Percentiles rank a stretch among this genome's conserved stretches.
Conservation (phyloP, 35 echinoderm and acorn worm species). For the Lytechinus pictus region DNA sequence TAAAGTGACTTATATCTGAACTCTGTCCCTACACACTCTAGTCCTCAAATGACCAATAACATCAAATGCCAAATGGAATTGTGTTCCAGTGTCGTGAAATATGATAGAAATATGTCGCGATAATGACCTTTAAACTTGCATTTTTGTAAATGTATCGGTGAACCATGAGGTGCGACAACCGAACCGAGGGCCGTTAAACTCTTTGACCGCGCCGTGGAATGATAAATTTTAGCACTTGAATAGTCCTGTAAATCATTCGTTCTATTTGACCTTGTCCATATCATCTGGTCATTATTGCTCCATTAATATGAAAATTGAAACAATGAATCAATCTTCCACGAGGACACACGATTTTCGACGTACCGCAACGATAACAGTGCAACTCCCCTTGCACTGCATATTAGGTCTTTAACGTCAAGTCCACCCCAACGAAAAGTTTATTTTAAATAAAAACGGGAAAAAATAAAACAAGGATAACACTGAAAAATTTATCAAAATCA, state of each 20-base stretch:
- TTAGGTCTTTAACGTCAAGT: too few relatives aligned
- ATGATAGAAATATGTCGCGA: neutral
- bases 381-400: too few relatives aligned
- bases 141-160: neutral
- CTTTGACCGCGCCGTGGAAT: neutral
- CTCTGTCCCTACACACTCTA: neutral
- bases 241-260: neutral
- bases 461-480: too few relatives aligned
- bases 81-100: neutral
- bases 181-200: neutral
- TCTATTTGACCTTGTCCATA: neutral
- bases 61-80: neutral
- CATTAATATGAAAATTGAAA: neutral
- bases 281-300: neutral
- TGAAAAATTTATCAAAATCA: too few relatives aligned
- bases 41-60: neutral
- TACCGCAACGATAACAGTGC: too few relatives aligned
- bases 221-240: neutral
- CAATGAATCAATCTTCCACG: too few relatives aligned
- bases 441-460: too few relatives aligned
- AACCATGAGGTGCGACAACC: too few relatives aligned
- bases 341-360: too few relatives aligned
- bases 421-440: too few relatives aligned
- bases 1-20: too few relatives aligned
- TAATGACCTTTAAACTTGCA: neutral